Conservation (phyloP, 2,888 invertebrate species). For the Xestia ashworthii region DNA sequence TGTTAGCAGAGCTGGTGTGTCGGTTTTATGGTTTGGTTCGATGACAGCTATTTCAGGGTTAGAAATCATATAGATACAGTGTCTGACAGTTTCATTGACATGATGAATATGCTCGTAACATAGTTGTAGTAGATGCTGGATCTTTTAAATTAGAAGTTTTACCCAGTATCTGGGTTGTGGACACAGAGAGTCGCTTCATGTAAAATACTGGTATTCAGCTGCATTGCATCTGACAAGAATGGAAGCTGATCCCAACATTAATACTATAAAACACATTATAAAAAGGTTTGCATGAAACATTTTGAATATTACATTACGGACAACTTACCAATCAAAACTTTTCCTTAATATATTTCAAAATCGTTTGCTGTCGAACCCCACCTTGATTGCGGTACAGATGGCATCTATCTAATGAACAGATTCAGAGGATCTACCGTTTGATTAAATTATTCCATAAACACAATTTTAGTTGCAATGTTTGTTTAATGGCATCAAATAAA, state of each 20-base stretch:
- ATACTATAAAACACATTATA: neutral
- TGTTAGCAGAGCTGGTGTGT: neutral
- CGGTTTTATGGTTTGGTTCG: neutral
- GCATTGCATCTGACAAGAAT: neutral
- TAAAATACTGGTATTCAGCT: too few species aligned
- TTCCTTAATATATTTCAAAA: neutral
- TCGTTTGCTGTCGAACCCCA: conserved; percentile 14
- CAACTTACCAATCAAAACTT: neutral
- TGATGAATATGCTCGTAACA: neutral
- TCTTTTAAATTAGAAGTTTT: too few species aligned
- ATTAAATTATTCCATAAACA: conserved; percentile 56
- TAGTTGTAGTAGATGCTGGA: neutral
- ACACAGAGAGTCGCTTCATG: too few species aligned
- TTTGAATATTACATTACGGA: neutral
- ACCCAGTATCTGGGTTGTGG: too few species aligned
- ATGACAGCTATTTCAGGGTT: neutral
- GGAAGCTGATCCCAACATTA: neutral
- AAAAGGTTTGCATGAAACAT: neutral
- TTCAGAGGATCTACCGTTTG: conserved; percentile 42
- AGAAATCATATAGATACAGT: too few species aligned
- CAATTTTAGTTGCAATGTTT: conserved; percentile 29
- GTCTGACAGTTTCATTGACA: neutral
- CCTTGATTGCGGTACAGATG: conserved; percentile 24
- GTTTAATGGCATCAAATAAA: conserved; percentile 1
- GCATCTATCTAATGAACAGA: conserved; percentile 44